Percentiles rank a stretch among this genome's conserved stretches.
Conservation (phyloP, 2,888 invertebrate genomes). For the Vanessa cardui region DNA sequence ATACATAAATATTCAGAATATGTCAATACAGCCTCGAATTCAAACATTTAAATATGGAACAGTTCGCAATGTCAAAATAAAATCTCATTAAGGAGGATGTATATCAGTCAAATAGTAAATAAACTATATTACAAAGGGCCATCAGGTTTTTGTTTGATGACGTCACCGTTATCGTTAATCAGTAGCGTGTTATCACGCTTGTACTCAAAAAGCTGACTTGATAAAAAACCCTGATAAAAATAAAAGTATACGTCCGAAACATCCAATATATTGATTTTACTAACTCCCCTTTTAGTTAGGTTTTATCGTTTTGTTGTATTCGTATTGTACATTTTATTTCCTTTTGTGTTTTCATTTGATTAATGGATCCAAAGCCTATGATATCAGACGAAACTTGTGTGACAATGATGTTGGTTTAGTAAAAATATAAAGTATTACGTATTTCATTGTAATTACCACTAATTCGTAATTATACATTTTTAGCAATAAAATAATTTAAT, state of each 20-base stretch:
- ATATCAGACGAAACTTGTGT: not conserved
- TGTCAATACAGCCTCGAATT: no score
- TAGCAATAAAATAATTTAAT: no score
- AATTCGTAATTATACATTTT: no score
- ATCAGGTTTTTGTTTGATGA: slow-evolving; percentile 35
- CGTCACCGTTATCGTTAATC: slow-evolving; percentile 62
- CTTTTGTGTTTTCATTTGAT: slow-evolving; percentile 39
- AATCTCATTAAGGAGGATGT: slow-evolving; percentile 20
- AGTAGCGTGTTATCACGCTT: slow-evolving; percentile 68
- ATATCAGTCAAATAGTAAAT: slow-evolving; percentile 29
- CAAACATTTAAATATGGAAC: no score
- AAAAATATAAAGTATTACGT: not conserved
- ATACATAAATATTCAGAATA: no score
- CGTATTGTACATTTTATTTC: slow-evolving; percentile 38
- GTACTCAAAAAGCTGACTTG: slow-evolving; percentile 58
- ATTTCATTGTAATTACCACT: no score
- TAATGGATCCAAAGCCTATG: slow-evolving; percentile 33
- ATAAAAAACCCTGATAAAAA: slow-evolving; percentile 68
- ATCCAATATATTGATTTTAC: slow-evolving; percentile 71
- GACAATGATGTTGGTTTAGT: slow-evolving; percentile 14
- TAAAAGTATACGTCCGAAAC: slow-evolving; percentile 51
- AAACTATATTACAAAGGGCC: slow-evolving; percentile 30
- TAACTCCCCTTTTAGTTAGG: slow-evolving; percentile 41
- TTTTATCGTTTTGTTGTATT: slow-evolving; percentile 41
- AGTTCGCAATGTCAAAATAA: not conserved